Evolutionary conservation across 2,113 vertebrate species (phyloP).

Genomic region (Cephalopholis sonnerati): DNA sequence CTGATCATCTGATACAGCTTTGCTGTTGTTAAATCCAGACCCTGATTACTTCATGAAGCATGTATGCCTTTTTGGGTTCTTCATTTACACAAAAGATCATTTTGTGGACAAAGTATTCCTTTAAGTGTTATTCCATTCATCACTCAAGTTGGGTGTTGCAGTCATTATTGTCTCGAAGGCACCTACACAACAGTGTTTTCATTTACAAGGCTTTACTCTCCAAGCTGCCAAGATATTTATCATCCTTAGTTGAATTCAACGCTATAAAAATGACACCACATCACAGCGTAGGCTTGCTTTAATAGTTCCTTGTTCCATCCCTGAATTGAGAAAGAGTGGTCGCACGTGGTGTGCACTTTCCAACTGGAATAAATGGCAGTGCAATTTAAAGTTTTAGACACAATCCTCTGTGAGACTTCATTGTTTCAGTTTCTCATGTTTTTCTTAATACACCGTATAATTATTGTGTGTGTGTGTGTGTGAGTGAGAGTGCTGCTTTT

Average conservation of each 20-base stretch:
- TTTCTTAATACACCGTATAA: not conserved
- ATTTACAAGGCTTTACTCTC: not conserved
- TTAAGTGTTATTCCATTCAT: not conserved
- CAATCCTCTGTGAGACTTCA: not conserved
- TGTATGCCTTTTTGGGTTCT: too few species aligned
- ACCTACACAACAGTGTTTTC: slow-evolving; percentile 22
- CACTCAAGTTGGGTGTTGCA: not conserved
- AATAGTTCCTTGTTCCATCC: not conserved
- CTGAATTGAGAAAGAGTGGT: not conserved
- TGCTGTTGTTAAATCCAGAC: too few species aligned
- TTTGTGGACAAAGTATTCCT: too few species aligned
- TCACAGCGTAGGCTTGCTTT: not conserved
- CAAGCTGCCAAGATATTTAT: not conserved
- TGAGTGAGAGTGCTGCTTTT: not conserved
- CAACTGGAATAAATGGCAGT: not conserved
- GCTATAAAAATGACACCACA: not conserved
- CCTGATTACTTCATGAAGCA: too few species aligned
- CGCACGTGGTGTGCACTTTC: not conserved
- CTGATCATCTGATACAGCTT: too few species aligned
- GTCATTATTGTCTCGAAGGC: slow-evolving; percentile 10
- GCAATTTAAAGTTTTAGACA: not conserved
- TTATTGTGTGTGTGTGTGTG: not conserved
- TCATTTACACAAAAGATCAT: too few species aligned
- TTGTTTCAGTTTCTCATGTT: not conserved
- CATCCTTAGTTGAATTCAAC: slow-evolving; percentile 19